Base-by-base conservation (phyloP, 2,888 invertebrate genomes). In the Magallana nippona region DNA sequence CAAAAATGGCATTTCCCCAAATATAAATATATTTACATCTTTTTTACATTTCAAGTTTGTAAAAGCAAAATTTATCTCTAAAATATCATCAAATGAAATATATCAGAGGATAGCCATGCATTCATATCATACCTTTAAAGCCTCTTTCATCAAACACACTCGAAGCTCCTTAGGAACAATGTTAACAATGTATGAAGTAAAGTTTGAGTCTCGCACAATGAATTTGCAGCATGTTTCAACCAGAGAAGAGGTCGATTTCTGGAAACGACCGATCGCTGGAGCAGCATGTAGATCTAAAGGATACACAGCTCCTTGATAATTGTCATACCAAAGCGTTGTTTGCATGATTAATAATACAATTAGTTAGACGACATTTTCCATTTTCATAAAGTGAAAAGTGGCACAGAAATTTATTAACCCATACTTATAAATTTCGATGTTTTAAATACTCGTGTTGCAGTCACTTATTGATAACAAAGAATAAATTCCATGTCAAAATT, bases 261-360 rank as follows among this genome's bases (percentile, higher is more conserved):
- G 77, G 13, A 58, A 55, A 56, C 58, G 32, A 2, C 78, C 79
- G 19, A 82, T 60, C 13, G 85, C 81, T 17, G 87, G 88, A 10
- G 84, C 81, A 10, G 87, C 85, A 57, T 86, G 84, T 15, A 91
- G 86, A 55, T 91, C 89, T n/a, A 92, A 77, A 1, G 92, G 92
- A 81, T 92, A 93, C 11, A 91, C 88, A 5, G 91, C 91, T 15
- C 93, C 92, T 55, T 88, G 87, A 85, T 91, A 93, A 85, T 91
- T 89, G 80, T 90, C 90, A 86, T 90, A 90, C 90, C 90, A 90
- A 71, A 91, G 85, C 32, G 87, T 83, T n/a, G 89, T 86, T 79
- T 88, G 86, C 89, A 89, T 89, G 19, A 58, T 78, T 32, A 19
- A 15, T 27, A 27, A 27, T 27, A 27, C 27, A 27, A 27, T 27